phyloP scores from a whole-genome alignment of 1,140 invertebrate genomes.

The Acromyrmex echinatior region DNA sequence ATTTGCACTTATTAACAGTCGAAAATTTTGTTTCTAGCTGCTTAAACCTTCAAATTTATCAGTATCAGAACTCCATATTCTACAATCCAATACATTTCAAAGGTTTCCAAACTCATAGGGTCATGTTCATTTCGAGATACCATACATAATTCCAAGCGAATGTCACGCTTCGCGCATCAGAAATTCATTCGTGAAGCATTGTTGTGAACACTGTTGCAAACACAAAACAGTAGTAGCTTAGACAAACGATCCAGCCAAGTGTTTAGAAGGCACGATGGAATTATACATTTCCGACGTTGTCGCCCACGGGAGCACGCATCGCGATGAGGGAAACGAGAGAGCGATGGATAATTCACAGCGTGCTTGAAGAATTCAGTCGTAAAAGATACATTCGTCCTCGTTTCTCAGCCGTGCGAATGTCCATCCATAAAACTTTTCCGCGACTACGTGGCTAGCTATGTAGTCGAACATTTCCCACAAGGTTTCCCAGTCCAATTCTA shows the following conservation, averaged over 20 bases:
- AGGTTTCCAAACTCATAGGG: constrained; percentile 17
- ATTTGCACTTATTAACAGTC: neutral
- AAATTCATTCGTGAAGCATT: constrained; percentile 44
- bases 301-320: constrained; percentile 21
- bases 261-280: constrained; percentile 41
- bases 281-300: constrained; percentile 49
- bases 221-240: constrained; percentile 32
- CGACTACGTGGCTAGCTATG: constrained; percentile 5
- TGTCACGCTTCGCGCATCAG: neutral
- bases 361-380: constrained; percentile 51
- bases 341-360: constrained; percentile 37
- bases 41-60: neutral
- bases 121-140: neutral
- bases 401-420: constrained; percentile 36
- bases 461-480: neutral
- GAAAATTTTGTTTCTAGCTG: neutral
- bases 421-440: constrained; percentile 63
- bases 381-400: constrained; percentile 57
- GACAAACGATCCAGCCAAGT: constrained; percentile 44
- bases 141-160: neutral
- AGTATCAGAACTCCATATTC: neutral
- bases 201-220: constrained; percentile 34
- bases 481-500: neutral
- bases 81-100: constrained; percentile 1
- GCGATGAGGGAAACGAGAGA: neutral